Conservation (phyloP, 2,113 vertebrate species). For the Pogonocichla stellata region DNA sequence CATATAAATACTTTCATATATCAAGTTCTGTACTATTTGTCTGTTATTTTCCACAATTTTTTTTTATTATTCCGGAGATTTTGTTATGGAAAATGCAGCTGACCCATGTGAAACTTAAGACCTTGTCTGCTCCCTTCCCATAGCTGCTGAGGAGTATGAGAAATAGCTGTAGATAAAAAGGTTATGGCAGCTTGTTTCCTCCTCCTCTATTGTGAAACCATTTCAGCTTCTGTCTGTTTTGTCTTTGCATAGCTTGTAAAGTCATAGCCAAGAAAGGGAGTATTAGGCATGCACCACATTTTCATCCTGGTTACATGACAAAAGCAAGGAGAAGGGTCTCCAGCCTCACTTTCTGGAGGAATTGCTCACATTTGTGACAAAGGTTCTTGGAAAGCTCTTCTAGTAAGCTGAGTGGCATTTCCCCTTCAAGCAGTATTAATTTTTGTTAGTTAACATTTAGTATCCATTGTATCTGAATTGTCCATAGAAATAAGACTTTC, state of each 20-base stretch:
- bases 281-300: background rate
- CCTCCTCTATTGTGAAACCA: background rate
- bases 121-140: background rate
- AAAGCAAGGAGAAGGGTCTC: background rate
- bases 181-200: background rate
- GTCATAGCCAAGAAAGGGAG: background rate
- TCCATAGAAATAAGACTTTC: background rate
- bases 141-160: background rate
- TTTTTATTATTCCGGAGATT: background rate
- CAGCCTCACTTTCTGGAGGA: background rate
- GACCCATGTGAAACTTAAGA: background rate
- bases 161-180: background rate
- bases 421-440: background rate
- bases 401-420: background rate
- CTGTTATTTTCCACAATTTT: rapidly evolving
- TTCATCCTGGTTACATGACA: background rate
- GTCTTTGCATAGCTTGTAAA: background rate
- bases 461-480: background rate
- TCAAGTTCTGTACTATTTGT: background rate
- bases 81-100: background rate
- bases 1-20: background rate
- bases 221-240: background rate
- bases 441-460: background rate
- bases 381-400: background rate
- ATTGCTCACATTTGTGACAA: background rate